These are phyloP conservation scores for Neosalanx taihuensis DNA, from an alignment of 2,797 vertebrate genomes.

Conservation along the genomic window DNA sequence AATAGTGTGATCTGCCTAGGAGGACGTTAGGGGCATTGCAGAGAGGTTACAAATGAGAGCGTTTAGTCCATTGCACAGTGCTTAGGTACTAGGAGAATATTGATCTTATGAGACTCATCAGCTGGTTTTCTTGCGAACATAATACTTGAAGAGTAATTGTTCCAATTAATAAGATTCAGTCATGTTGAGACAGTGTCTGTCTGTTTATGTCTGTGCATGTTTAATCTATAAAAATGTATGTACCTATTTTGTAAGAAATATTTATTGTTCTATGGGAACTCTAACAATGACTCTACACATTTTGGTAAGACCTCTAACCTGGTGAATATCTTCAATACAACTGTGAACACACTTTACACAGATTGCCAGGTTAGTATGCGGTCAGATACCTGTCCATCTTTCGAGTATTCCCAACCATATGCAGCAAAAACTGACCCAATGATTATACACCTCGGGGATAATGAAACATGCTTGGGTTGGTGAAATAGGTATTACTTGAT, in stretches of 20 bases:
- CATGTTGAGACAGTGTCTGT: constrained; percentile 14
- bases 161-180: constrained; percentile 46
- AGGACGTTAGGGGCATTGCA: constrained; percentile 60
- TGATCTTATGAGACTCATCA: constrained; percentile 63
- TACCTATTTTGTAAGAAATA: not conserved
- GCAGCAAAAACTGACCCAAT: not conserved
- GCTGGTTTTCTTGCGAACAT: constrained; percentile 62
- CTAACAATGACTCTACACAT: not conserved
- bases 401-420: not conserved
- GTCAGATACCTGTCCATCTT: not conserved
- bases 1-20: constrained; percentile 64
- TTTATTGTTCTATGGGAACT: not conserved
- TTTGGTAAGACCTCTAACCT: not conserved
- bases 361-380: too few relatives aligned
- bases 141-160: constrained; percentile 64
- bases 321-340: too few relatives aligned
- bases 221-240: not conserved
- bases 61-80: constrained; percentile 61
- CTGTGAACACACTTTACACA: too few relatives aligned
- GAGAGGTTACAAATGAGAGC: constrained; percentile 66
- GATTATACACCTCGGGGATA: constrained; percentile 16
- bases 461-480: constrained; percentile 28
- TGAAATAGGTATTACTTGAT: constrained; percentile 28
- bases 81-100: constrained; percentile 59
- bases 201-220: constrained; percentile 26